Conservation (phyloP, 2,888 invertebrate genomes). For the Hedya salicella region DNA sequence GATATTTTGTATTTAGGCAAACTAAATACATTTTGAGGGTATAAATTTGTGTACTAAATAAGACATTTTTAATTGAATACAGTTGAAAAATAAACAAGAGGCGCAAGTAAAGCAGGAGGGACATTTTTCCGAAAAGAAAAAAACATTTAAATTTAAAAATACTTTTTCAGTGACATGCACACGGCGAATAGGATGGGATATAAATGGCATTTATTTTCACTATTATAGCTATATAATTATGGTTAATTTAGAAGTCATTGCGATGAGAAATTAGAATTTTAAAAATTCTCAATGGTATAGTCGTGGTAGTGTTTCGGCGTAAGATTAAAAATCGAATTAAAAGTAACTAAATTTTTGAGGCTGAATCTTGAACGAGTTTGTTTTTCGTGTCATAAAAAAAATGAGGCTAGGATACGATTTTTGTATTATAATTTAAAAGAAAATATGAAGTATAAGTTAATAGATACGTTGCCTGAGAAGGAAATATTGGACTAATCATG, state of each 20-base stretch:
- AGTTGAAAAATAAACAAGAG: too few species aligned
- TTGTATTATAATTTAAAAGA: not conserved
- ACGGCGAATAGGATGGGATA: too few species aligned
- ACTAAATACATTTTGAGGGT: too few species aligned
- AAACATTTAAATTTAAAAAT: too few species aligned
- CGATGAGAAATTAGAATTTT: slow-evolving; percentile 54
- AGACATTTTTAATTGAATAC: too few species aligned
- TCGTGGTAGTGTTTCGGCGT: slow-evolving; percentile 59
- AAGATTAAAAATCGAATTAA: slow-evolving; percentile 46
- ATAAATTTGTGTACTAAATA: too few species aligned
- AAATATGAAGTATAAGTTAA: not conserved
- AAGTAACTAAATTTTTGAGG: slow-evolving; percentile 31
- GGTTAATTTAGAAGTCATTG: slow-evolving; percentile 33
- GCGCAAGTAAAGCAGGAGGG: too few species aligned
- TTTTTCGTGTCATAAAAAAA: slow-evolving; percentile 16
- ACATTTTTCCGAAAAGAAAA: too few species aligned
- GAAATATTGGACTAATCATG: not conserved
- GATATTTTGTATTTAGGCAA: too few species aligned
- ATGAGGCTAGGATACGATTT: slow-evolving; percentile 15
- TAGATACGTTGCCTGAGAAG: not conserved
- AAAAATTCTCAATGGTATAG: slow-evolving; percentile 67
- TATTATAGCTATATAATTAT: not conserved
- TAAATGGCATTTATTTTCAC: not conserved
- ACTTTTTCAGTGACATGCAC: too few species aligned
- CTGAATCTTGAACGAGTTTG: slow-evolving; percentile 32